phyloP scores from a whole-genome alignment of 2,113 vertebrate species.

The Arvicanthis niloticus region DNA sequence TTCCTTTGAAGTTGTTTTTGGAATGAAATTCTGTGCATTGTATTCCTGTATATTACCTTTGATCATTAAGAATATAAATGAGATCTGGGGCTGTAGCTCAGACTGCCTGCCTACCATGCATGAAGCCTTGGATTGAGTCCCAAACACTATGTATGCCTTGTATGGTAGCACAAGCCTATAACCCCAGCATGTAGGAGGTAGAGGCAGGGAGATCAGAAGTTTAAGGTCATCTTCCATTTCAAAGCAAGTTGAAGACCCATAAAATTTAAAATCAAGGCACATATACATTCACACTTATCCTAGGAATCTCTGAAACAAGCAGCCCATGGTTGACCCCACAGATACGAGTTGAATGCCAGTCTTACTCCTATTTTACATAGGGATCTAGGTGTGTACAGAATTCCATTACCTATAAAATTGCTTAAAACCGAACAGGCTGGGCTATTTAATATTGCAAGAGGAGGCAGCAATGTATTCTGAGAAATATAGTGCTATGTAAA shows the following conservation, averaged over 20 bases:
- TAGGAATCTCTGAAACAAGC: background rate
- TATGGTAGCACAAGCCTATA: background rate
- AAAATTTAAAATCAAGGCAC: background rate
- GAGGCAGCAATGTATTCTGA: background rate
- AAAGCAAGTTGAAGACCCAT: background rate
- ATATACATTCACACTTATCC: background rate
- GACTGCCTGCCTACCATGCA: background rate
- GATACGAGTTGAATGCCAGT: background rate
- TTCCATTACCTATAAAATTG: background rate
- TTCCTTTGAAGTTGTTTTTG: background rate
- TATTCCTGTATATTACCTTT: background rate
- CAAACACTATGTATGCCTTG: background rate
- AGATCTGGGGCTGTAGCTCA: background rate
- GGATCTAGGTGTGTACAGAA: background rate
- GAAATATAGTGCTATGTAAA: background rate
- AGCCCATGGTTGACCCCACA: background rate
- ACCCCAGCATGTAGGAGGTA: background rate
- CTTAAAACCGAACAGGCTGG: background rate
- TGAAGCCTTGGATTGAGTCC: background rate
- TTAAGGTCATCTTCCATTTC: background rate
- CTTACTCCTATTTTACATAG: background rate
- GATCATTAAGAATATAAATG: background rate
- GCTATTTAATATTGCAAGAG: background rate
- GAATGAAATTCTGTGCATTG: background rate
- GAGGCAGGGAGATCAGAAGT: background rate